Base-by-base conservation (phyloP, 1,140 invertebrate genomes). In the Hyphantria cunea region DNA sequence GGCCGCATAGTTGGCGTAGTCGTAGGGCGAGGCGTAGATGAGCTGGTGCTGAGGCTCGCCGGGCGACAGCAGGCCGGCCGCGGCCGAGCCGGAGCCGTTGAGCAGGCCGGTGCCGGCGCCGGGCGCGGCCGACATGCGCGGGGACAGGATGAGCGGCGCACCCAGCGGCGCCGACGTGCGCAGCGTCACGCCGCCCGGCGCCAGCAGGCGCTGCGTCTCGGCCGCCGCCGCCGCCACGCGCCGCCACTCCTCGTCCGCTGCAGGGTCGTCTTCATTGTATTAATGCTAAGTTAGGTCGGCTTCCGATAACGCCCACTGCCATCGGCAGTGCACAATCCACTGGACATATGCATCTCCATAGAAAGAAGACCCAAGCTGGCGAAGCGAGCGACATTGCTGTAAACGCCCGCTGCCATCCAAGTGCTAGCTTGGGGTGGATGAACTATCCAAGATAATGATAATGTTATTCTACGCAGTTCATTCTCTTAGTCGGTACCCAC, bases 101-200 rank as follows among this genome's bases (percentile, higher is more conserved):
- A 95, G 94, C 13, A 95, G 94, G 14, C 93, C 94, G 15, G 95
- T 94, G 56, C 95, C 95, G 34, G 95, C 93, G 12, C 96, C 96
- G 37, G 95, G 95, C 14, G 95, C 95, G 0, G 41, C 41, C 3
- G 86, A 83, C 93, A 97, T 95, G 62, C 96, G 93, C 49, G 96
- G 96, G 25, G 96, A 97, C 63, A 98, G 93, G 68, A 98, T 97
- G 74, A 98, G 90, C 8, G 97, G 97, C 5, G 96, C 96, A 11
- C 96, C 96, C 53, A 96, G 81, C 10, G 95, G 95, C 13, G 95
- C 92, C 47, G 92, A 93, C 0, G 94, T 93, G 70, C 95, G 92
- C 85, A 96, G 88, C 49, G 94, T 93, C 47, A 93, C 92, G 60
- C 93, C 90, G 0, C 80, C 82, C 8, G 94, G 94, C 34, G 94